Evolutionary conservation across 2,888 invertebrate genomes (phyloP).

Genomic region (Tetranychus piercei): DNA sequence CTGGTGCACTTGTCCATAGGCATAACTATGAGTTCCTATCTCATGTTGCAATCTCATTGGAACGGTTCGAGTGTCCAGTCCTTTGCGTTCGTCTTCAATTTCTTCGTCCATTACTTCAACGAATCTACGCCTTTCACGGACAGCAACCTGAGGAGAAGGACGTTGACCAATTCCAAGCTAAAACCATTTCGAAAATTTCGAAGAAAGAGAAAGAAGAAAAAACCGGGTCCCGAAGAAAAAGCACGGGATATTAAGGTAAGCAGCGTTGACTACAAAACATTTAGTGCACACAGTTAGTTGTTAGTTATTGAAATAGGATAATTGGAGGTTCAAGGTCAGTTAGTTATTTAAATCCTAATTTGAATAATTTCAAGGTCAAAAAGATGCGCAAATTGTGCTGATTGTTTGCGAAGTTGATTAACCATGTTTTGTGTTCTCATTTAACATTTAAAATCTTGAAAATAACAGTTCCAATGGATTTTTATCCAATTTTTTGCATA

Average conservation of each 20-base stretch:
- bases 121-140: slow-evolving; percentile 70
- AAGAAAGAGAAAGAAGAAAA: not conserved
- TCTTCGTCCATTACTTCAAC: slow-evolving; percentile 90
- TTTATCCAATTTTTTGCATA: not conserved
- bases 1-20: slow-evolving; percentile 50
- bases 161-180: not conserved
- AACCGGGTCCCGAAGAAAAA: not conserved
- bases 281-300: not conserved
- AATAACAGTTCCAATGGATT: not conserved
- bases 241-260: not conserved
- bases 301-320: not conserved
- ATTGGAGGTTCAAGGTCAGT: not conserved
- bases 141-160: slow-evolving; percentile 37
- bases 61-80: slow-evolving; percentile 23
- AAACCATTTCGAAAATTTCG: not conserved
- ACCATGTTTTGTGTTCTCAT: not conserved
- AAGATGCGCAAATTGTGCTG: not conserved
- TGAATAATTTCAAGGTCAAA: too few species aligned
- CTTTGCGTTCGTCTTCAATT: slow-evolving; percentile 67
- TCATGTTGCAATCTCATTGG: slow-evolving; percentile 61
- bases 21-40: slow-evolving; percentile 62
- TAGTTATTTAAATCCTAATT: too few species aligned
- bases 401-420: not conserved
- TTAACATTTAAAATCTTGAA: too few species aligned
- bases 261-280: not conserved